Conservation (phyloP, 2,888 invertebrate genomes). For the Exephanes ischioxanthus region DNA sequence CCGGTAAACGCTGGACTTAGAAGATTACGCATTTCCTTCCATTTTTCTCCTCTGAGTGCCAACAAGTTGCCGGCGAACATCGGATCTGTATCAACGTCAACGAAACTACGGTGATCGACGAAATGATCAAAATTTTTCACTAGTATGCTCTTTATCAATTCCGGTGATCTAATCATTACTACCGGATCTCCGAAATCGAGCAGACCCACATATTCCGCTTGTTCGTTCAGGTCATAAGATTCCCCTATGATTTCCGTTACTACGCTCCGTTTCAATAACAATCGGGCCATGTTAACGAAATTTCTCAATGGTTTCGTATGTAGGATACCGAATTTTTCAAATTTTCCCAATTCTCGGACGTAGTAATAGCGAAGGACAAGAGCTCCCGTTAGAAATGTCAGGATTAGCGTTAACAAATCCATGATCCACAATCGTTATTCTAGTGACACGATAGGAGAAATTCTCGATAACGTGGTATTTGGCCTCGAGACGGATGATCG, state of each 20-base stretch:
- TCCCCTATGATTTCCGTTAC: neutral
- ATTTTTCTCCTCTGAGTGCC: too few relatives aligned
- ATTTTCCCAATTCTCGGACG: constrained; percentile 23
- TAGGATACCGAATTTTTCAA: constrained; percentile 57
- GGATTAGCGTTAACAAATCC: constrained; percentile 6
- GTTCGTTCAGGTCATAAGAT: neutral
- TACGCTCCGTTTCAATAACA: neutral
- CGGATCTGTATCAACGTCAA: too few relatives aligned
- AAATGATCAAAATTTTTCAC: constrained; percentile 31
- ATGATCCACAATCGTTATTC: neutral
- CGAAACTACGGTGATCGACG: too few relatives aligned
- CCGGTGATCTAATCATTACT: neutral
- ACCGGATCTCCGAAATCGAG: neutral
- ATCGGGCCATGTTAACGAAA: neutral
- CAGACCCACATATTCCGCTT: constrained; percentile 2
- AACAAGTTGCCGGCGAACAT: too few relatives aligned
- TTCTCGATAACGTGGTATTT: too few relatives aligned
- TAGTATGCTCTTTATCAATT: neutral
- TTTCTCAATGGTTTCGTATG: neutral
- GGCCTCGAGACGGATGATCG: too few relatives aligned
- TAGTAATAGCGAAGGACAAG: constrained; percentile 51
- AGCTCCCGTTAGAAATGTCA: neutral
- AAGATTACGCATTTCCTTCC: too few relatives aligned
- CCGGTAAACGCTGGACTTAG: too few relatives aligned
- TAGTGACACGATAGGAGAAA: too few relatives aligned